These are phyloP conservation scores for Strigamia maritima DNA, from an alignment of 2,888 invertebrate species.

Conservation along the genomic window DNA sequence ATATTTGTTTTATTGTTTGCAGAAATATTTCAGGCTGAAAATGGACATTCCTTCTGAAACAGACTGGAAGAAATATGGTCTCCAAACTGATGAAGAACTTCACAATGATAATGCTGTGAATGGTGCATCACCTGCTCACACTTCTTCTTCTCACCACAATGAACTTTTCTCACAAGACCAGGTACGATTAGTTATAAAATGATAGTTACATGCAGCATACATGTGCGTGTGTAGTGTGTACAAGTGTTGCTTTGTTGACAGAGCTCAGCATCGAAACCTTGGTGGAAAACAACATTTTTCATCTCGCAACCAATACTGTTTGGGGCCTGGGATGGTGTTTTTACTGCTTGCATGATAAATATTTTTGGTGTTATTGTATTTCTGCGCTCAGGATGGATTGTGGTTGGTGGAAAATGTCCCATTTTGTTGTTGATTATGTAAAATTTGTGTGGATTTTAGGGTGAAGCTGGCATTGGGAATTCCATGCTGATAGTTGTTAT, in stretches of 20 bases:
- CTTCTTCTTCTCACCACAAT: neutral
- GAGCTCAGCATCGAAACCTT: slow-evolving; percentile 60
- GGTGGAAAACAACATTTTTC: slow-evolving; percentile 97
- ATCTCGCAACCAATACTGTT: slow-evolving; percentile 92
- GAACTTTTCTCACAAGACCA: slow-evolving; percentile 12
- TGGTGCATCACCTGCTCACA: neutral
- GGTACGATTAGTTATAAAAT: neutral
- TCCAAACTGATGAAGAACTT: slow-evolving; percentile 1
- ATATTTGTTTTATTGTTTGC: neutral
- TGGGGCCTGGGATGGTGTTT: slow-evolving; percentile 98
- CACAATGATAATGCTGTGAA: neutral
- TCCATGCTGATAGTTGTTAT: slow-evolving; percentile 54
- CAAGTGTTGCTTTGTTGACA: neutral
- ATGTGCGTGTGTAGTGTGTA: neutral
- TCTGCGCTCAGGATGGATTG: slow-evolving; percentile 94
- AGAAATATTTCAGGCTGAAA: neutral
- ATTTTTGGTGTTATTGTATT: slow-evolving; percentile 98
- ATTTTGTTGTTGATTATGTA: too few species aligned
- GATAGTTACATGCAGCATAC: neutral
- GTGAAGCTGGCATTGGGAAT: slow-evolving; percentile 57
- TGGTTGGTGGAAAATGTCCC: too few species aligned
- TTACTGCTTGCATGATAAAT: slow-evolving; percentile 94
- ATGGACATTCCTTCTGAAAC: neutral
- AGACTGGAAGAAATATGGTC: slow-evolving; percentile 7
- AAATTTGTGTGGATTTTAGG: slow-evolving; percentile 48